A percentile compares a stretch with the other conserved stretches of the same genome.
Conservation (phyloP, 2,888 invertebrate species). For the Cataglyphis albicans region DNA sequence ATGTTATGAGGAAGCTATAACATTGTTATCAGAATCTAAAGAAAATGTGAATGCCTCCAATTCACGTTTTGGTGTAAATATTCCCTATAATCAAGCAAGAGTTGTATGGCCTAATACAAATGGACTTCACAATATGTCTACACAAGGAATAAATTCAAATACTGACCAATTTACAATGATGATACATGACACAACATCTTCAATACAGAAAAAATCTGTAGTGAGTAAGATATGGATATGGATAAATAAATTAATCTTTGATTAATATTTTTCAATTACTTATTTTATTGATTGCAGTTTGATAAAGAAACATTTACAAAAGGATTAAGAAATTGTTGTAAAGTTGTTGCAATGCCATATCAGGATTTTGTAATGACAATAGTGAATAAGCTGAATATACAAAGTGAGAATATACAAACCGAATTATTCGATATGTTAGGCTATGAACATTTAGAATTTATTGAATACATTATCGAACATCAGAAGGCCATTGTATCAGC, state of each 20-base stretch:
- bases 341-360: slow-evolving; percentile 86
- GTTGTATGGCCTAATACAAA: slow-evolving; percentile 79
- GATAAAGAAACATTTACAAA: slow-evolving; percentile 88
- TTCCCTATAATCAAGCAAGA: slow-evolving; percentile 75
- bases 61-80: slow-evolving; percentile 76
- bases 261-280: slow-evolving; percentile 35
- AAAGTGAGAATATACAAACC: slow-evolving; percentile 89
- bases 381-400: slow-evolving; percentile 87
- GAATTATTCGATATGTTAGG: slow-evolving; percentile 96
- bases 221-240: slow-evolving; percentile 64
- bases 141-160: slow-evolving; percentile 63
- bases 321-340: slow-evolving; percentile 87
- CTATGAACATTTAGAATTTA: slow-evolving; percentile 88
- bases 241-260: slow-evolving; percentile 2
- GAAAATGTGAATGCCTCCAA: slow-evolving; percentile 29
- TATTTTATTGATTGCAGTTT: slow-evolving; percentile 85
- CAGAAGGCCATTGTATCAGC: slow-evolving; percentile 75
- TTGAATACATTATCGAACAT: slow-evolving; percentile 81
- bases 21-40: slow-evolving; percentile 70
- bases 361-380: slow-evolving; percentile 89
- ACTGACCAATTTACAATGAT: slow-evolving; percentile 79
- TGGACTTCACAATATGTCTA: slow-evolving; percentile 78
- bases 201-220: slow-evolving; percentile 63
- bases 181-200: slow-evolving; percentile 18
- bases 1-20: slow-evolving; percentile 75